Evolutionary conservation across 1,140 invertebrate species (phyloP), one percentile per base, ranked within the genome.

Genomic region (Drosophila chauvacae): DNA sequence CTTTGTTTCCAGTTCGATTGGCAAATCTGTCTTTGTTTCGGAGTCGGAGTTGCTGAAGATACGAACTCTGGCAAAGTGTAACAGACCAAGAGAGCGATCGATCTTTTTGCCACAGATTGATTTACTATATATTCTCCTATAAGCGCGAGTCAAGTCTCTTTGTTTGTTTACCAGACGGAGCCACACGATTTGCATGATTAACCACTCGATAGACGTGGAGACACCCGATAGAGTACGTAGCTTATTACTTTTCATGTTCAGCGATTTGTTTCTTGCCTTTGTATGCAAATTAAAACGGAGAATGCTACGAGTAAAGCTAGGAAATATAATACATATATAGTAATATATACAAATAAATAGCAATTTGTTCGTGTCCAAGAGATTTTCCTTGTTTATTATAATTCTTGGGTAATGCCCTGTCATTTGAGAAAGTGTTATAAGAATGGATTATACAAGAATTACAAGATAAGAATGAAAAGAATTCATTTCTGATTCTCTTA

Each of bases 151-250:
- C 28, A 35, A 57, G 51, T 60, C 64, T 72, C 28, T 73, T 73
- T 72, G 35, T 80, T 66, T 64, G 42, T 61, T 23, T 33, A 18
- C 63, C 50, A 33, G 33, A 44, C 26, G 58, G 48, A 62, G 44
- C 33, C n/a, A 74, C 82, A 81, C 83, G 82, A 82, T 86, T 79
- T 87, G 82, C 75, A 87, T 86, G 79, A 81, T 86, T 62, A 86
- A 68, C 72, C 69, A 59, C 73, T 75, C 37, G 53, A 70, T 47
- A 50, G 53, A 23, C 14, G 20, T 39, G 35, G 53, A 37, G 35
- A 37, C 20, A 37, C 51, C 20, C 35, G 51, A 55, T 55, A 56
- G 51, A 58, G 64, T 72, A 58, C 23, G 51, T n/a, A 64, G 70
- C 60, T 80, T 84, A 85, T 81, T 78, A 78, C 68, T 81, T 74